Percentiles rank a stretch among this genome's conserved stretches.
Conservation (phyloP, 2,888 invertebrate species). For the Macrophya annulata region DNA sequence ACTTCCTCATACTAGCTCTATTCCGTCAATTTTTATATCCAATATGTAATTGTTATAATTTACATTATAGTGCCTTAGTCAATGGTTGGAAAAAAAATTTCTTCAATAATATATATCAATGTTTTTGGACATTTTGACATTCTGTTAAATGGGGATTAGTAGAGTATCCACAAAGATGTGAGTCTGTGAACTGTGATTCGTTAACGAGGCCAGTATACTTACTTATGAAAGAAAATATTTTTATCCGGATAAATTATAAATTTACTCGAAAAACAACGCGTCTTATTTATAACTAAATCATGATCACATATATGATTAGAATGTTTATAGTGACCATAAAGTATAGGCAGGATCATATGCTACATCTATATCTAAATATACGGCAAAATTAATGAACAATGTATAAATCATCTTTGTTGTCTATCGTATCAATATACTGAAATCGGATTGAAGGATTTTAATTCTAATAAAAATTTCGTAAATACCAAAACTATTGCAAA, state of each 20-base stretch:
- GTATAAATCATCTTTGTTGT: constrained; percentile 9
- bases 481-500: neutral
- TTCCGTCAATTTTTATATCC: constrained; percentile 7
- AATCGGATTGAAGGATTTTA: neutral
- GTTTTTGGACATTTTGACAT: constrained; percentile 44
- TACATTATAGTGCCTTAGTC: constrained; percentile 50
- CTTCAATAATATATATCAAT: neutral
- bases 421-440: neutral
- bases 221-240: constrained; percentile 30
- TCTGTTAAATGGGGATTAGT: constrained; percentile 37
- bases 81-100: neutral
- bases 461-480: constrained; percentile 11
- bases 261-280: constrained; percentile 27
- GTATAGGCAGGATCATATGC: neutral
- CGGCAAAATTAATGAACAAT: neutral
- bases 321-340: neutral
- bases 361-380: neutral
- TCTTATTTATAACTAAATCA: constrained; percentile 23
- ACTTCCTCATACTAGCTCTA: neutral
- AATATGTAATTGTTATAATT: constrained; percentile 31
- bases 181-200: constrained; percentile 38
- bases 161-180: constrained; percentile 14
- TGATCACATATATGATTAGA: constrained; percentile 2
- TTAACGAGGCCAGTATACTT: constrained; percentile 50
- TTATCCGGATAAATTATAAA: constrained; percentile 35